Base-by-base conservation (phyloP, 2,113 vertebrate species). In the Thunnus thynnus region DNA sequence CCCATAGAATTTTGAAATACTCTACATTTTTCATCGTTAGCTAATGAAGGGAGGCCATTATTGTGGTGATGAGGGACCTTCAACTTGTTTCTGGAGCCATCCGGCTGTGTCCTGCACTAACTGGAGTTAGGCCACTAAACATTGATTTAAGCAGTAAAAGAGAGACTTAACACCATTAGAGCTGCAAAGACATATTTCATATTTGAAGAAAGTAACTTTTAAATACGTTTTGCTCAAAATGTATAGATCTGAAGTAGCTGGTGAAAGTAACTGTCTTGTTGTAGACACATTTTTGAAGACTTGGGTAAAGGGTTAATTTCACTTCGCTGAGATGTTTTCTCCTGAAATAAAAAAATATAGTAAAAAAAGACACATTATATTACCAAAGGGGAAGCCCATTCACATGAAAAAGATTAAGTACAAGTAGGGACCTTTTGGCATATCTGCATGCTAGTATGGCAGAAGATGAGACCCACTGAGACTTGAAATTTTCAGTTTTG, bases 391-490 rank as follows among this genome's bases (percentile, higher is more conserved):
- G 78, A 64, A 52, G 48, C 20, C 27, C 27, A 30, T 30, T 30
- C 27, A 3, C 41, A 64, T 63, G 17, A 36, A 66, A 30, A 60
- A 80, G 27, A 80, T 62, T 30, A 72, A 80, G 56, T 55, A 4
- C 5, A 68, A 60, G 61, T 56, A 32, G 56, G 72, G 56, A 67
- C 51, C 60, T 48, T 36, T 25, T 48, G 52, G 50, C 54, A 41
- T 50, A 67, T 52, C 20, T 10, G 25, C 60, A 65, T 66, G 72
- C 10, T 69, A 47, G 41, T 25, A 4, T 56, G 48, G 44, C 3
- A 73, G 50, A 84, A 4, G 27, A 30, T 68, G 25, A 69, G 36
- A 60, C 20, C 58, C 36, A 10, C 44, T 50, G 68, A 80, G 77
- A 72, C 67, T 50, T 60, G 30, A 16, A 52, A 36, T 60, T 51